Base-by-base conservation (phyloP, 2,888 invertebrate genomes). In the Rotaria socialis region DNA sequence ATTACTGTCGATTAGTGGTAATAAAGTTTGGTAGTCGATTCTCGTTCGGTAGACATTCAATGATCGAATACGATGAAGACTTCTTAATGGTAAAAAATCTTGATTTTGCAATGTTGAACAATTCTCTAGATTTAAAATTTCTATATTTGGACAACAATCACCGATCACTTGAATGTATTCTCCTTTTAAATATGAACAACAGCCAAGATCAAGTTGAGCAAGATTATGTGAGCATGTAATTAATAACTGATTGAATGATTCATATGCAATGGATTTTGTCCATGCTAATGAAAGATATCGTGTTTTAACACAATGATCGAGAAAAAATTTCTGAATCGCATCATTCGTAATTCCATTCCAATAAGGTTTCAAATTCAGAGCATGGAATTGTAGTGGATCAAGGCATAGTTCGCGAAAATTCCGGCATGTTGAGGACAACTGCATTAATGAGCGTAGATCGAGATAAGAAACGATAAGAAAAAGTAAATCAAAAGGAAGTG, bases 201-300 rank as follows among this genome's bases (percentile, higher is more conserved):
- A 80, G 24, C 35, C 80, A 11, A 80, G 24, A n/a, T 80, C 47
- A 24, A 80, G 8, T 80, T 80, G 80, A 47, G 24, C 19, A n/a
- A 80, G 47, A 16, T 80, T 80, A 24, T 24, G 10, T 24, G 80
- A 47, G 35, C 67, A 67, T 27, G 3, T 14, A 43, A 47, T 80
- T 80, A 80, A 80, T 47, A 80, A 47, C 11, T 47, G n/a, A 80
- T 10, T 80, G 16, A 80, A 80, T 47, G 80, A 8, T 47, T 22
- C 10, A 19, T 41, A 47, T 47, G 47, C 7, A n/a, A 80, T 80
- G 10, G 43, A 24, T 47, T 47, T 80, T 24, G 80, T 80, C 80
- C 80, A 80, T 47, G 80, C 47, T 47, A 80, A 47, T 43, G 80
- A 80, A 47, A 80, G 47, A 80, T 80, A 80, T 47, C n/a, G 24